phyloP scores from a whole-genome alignment of 2,888 invertebrate genomes.

The Mythimna albipuncta region DNA sequence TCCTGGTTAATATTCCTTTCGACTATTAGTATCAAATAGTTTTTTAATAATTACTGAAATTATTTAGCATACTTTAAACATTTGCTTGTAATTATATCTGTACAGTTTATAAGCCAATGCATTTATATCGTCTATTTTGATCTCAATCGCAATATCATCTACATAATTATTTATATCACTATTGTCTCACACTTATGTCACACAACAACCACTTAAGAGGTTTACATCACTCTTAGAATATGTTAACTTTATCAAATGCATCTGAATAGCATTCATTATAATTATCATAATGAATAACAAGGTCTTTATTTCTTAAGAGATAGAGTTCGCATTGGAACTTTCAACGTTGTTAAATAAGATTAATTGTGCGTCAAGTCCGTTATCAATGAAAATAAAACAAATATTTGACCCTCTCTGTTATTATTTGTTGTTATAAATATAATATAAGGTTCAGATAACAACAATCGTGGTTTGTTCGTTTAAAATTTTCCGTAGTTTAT shows the following conservation, averaged over 20 bases:
- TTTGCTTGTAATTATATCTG: slow-evolving; percentile 3
- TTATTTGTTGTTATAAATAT: slow-evolving; percentile 67
- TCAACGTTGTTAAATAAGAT: slow-evolving; percentile 21
- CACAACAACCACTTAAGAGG: slow-evolving; percentile 25
- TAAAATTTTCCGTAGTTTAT: slow-evolving; percentile 56
- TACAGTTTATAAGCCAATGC: slow-evolving; percentile 4
- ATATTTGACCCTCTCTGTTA: slow-evolving; percentile 64
- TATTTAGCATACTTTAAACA: not conserved
- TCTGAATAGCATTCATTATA: slow-evolving; percentile 45
- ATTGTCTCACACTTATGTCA: slow-evolving; percentile 58
- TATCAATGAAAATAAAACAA: slow-evolving; percentile 62
- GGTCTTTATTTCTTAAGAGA: slow-evolving; percentile 11
- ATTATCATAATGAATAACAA: not conserved
- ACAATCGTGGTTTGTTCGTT: slow-evolving; percentile 36
- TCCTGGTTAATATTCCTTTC: slow-evolving; percentile 10
- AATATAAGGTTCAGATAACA: slow-evolving; percentile 53
- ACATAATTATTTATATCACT: slow-evolving; percentile 33
- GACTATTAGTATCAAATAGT: slow-evolving; percentile 1
- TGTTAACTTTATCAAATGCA: slow-evolving; percentile 46
- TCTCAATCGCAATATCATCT: slow-evolving; percentile 34
- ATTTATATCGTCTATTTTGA: slow-evolving; percentile 38
- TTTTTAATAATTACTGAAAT: slow-evolving; percentile 1
- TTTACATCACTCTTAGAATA: slow-evolving; percentile 57
- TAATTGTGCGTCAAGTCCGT: slow-evolving; percentile 25
- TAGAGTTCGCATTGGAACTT: slow-evolving; percentile 32